Evolutionary conservation across 1,140 invertebrate species (phyloP).

Genomic region (Battus philenor): DNA sequence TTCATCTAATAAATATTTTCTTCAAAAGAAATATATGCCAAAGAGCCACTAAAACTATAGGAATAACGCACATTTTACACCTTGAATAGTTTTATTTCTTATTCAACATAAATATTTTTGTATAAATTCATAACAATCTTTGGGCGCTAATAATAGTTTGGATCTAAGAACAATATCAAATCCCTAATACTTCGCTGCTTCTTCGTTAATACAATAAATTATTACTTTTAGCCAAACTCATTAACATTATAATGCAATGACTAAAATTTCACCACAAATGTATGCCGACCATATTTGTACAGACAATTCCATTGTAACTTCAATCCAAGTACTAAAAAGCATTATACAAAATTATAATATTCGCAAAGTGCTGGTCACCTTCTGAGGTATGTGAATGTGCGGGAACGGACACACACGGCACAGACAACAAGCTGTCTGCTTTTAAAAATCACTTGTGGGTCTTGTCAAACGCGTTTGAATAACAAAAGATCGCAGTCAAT

Average conservation of each 20-base stretch:
- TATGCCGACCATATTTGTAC: no score
- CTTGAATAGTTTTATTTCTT: conserved; percentile 72
- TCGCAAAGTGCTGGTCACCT: no score
- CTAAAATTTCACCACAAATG: conserved; percentile 46
- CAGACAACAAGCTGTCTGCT: no score
- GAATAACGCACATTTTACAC: conserved; percentile 31
- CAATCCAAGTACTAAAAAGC: no score
- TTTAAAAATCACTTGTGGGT: no score
- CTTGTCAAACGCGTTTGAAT: no score
- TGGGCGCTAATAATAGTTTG: conserved; percentile 71
- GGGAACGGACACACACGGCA: no score
- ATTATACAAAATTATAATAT: no score
- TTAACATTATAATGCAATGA: conserved; percentile 39
- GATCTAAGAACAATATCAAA: conserved; percentile 62
- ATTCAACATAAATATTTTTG: conserved; percentile 75
- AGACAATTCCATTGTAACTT: no score
- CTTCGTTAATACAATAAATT: conserved; percentile 48
- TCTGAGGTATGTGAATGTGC: no score
- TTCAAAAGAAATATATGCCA: no score
- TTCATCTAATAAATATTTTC: background rate
- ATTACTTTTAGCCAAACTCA: conserved; percentile 36
- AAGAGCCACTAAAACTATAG: conserved; percentile 11
- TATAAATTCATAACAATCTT: conserved; percentile 76
- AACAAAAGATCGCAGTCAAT: no score
- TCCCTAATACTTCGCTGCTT: conserved; percentile 49